These are phyloP conservation scores for Trididemnum nubilum DNA, from an alignment of 23 tunicate genomes.

Conservation along the genomic window DNA sequence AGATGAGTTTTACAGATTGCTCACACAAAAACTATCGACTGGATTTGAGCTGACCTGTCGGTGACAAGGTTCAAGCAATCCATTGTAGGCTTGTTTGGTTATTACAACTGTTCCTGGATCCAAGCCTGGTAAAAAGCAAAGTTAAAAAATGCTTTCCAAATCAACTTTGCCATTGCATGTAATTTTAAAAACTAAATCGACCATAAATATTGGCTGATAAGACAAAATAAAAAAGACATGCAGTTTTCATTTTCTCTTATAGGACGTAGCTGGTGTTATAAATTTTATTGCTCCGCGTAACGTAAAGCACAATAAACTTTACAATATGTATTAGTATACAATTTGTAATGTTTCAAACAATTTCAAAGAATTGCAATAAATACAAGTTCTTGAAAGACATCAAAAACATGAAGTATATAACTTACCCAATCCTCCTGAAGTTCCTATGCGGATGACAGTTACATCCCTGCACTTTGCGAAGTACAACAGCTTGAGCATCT, in stretches of 20 bases:
- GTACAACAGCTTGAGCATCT: constrained; percentile 69
- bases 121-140: constrained; percentile 35
- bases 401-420: no score
- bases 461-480: constrained; percentile 75
- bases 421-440: constrained; percentile 90
- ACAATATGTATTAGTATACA: no score
- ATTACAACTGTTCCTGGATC: constrained; percentile 88
- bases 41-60: constrained; percentile 31
- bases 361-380: no score
- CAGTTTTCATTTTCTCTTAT: no score
- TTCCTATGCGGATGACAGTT: constrained; percentile 73
- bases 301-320: no score
- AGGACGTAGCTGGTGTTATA: no score
- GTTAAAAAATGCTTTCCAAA: not conserved
- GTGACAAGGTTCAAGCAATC: constrained; percentile 41
- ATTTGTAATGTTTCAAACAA: not conserved
- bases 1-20: not conserved
- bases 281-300: no score
- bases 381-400: no score
- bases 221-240: no score
- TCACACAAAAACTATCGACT: not conserved
- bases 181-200: no score
- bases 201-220: no score
- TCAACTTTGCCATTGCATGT: no score
- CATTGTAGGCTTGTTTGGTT: constrained; percentile 75